These are phyloP conservation scores for Chelon labrosus DNA, from an alignment of 2,797 vertebrate genomes.

Conservation along the genomic window DNA sequence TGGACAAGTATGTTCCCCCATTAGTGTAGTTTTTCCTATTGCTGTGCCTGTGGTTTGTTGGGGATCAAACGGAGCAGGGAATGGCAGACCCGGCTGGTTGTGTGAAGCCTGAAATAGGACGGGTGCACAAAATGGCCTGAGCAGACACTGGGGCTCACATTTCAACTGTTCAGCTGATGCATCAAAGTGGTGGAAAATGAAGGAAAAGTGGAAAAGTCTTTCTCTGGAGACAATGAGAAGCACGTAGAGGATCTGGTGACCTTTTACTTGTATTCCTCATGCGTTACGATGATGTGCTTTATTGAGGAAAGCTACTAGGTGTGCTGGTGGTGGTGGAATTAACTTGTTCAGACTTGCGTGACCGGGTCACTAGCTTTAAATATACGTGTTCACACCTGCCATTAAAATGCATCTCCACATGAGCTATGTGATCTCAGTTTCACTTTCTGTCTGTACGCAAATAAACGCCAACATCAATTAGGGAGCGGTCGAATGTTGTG, in stretches of 20 bases:
- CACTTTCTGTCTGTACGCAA: no score
- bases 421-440: no score
- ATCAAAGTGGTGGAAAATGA: constrained; percentile 53
- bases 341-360: no score
- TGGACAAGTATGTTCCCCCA: constrained; percentile 32
- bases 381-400: no score
- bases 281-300: no score
- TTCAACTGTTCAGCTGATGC: constrained; percentile 46
- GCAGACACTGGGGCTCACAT: constrained; percentile 29
- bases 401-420: no score
- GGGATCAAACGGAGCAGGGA: constrained; percentile 46
- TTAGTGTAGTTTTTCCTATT: constrained; percentile 30
- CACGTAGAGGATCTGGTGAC: not conserved
- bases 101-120: constrained; percentile 2
- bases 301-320: no score
- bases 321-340: no score
- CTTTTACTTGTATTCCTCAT: no score
- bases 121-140: constrained; percentile 44
- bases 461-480: no score
- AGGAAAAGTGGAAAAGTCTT: constrained; percentile 10
- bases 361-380: no score
- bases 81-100: constrained; percentile 39
- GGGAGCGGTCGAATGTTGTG: no score
- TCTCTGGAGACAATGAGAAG: not conserved
- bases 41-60: constrained; percentile 27